A percentile compares a stretch with the other conserved stretches of the same genome.
These are phyloP conservation scores for Dryas iulia DNA, from an alignment of 1,140 invertebrate genomes.

Conservation along the genomic window DNA sequence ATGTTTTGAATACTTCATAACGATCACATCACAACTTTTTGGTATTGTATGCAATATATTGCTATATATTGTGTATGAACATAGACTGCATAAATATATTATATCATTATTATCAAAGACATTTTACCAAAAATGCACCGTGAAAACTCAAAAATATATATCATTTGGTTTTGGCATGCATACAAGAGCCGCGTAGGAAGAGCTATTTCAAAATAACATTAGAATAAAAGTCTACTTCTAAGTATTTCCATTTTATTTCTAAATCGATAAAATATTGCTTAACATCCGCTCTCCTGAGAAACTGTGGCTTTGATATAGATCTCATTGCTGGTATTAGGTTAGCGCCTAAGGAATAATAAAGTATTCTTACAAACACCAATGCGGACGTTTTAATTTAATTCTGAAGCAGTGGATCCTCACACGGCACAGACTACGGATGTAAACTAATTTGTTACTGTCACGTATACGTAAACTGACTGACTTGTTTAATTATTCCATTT, in stretches of 20 bases:
- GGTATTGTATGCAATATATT: no score
- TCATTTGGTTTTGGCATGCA: background rate
- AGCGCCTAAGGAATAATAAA: background rate
- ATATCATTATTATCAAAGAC: background rate
- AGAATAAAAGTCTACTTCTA: background rate
- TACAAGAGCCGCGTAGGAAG: background rate
- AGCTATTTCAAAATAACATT: background rate
- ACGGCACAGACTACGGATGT: background rate
- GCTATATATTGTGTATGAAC: no score
- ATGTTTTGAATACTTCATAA: no score
- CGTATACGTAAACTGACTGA: background rate
- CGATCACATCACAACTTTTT: no score
- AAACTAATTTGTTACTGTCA: background rate
- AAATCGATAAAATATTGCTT: background rate
- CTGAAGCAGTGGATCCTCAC: background rate
- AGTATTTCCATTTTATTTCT: background rate
- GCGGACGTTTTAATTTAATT: slow-evolving; percentile 3
- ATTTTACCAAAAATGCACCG: background rate
- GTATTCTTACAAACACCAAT: background rate
- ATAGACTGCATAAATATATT: background rate
- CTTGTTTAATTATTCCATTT: background rate
- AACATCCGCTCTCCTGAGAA: background rate
- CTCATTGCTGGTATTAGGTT: background rate
- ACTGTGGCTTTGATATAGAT: background rate
- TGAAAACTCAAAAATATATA: background rate